These are phyloP conservation scores for Icerya purchasi DNA, from an alignment of 2,888 invertebrate genomes.

Conservation along the genomic window DNA sequence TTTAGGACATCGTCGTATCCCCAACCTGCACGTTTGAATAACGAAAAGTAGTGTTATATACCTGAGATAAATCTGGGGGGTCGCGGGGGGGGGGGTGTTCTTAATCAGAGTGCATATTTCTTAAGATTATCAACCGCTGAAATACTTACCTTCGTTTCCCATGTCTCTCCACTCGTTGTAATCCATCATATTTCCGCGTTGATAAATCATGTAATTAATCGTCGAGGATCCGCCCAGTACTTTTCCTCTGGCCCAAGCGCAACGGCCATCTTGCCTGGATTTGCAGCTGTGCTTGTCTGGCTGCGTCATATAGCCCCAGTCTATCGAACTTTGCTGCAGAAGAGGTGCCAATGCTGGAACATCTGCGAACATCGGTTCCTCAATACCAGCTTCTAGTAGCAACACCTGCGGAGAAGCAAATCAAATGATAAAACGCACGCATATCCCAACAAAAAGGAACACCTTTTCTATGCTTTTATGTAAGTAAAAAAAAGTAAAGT, in stretches of 20 bases:
- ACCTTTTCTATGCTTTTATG: too few relatives aligned
- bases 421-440: too few relatives aligned
- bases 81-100: not conserved
- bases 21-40: slow-evolving; percentile 34
- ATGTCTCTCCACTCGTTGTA: slow-evolving; percentile 27
- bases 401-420: slow-evolving; percentile 20
- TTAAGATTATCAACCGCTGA: not conserved
- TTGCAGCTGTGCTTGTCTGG: slow-evolving; percentile 20
- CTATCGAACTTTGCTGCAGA: slow-evolving; percentile 24
- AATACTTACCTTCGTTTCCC: slow-evolving; percentile 18
- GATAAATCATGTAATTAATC: slow-evolving; percentile 29
- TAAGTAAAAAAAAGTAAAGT: too few relatives aligned
- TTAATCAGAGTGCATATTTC: not conserved
- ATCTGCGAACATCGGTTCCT: slow-evolving; percentile 22
- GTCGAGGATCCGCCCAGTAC: slow-evolving; percentile 29
- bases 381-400: slow-evolving; percentile 21
- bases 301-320: slow-evolving; percentile 27
- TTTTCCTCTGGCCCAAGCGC: slow-evolving; percentile 29
- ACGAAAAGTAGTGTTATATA: not conserved
- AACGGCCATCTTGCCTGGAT: slow-evolving; percentile 19
- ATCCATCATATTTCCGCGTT: slow-evolving; percentile 23
- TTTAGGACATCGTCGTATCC: slow-evolving; percentile 40
- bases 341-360: slow-evolving; percentile 24
- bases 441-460: too few relatives aligned
- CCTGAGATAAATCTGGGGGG: not conserved